Percentiles rank a stretch among this genome's conserved stretches.
Evolutionary conservation across 2,888 invertebrate species (phyloP).

Genomic region (Hylaea fasciaria): DNA sequence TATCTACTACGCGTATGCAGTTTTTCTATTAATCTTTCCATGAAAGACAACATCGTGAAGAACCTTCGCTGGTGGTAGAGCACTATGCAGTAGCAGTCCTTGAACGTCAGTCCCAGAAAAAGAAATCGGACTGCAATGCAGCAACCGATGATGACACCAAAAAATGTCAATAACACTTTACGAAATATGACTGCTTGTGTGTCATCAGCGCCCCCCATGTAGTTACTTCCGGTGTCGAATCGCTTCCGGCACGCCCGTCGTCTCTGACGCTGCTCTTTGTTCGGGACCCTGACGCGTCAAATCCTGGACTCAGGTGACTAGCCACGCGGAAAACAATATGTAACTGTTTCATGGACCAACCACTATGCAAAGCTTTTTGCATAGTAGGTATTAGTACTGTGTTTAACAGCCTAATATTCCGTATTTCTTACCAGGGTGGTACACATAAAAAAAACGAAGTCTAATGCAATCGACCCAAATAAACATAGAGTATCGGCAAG

Average conservation of each 20-base stretch:
- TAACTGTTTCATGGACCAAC: slow-evolving; percentile 12
- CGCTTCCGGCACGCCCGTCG: slow-evolving; percentile 78
- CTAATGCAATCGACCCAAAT: neutral
- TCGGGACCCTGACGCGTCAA: slow-evolving; percentile 64
- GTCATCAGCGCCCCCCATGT: slow-evolving; percentile 55
- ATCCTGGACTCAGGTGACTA: slow-evolving; percentile 70
- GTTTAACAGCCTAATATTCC: too few species aligned
- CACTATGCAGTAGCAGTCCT: too few species aligned
- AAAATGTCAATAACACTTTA: slow-evolving; percentile 26
- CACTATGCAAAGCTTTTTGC: slow-evolving; percentile 7
- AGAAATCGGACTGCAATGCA: slow-evolving; percentile 14
- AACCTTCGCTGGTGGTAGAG: too few species aligned
- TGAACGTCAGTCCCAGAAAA: too few species aligned
- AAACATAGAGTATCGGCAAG: neutral
- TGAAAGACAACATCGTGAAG: too few species aligned
- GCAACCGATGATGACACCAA: slow-evolving; percentile 2
- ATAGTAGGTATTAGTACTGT: too few species aligned
- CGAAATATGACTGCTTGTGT: slow-evolving; percentile 39
- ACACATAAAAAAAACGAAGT: neutral
- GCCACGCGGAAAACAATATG: slow-evolving; percentile 61
- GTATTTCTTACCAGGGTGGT: too few species aligned
- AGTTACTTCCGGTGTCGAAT: slow-evolving; percentile 79
- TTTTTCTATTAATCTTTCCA: too few species aligned
- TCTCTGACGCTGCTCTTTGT: slow-evolving; percentile 74
- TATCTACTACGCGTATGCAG: too few species aligned